Base-by-base conservation (phyloP, 2,113 vertebrate species). In the Trinectes maculatus region DNA sequence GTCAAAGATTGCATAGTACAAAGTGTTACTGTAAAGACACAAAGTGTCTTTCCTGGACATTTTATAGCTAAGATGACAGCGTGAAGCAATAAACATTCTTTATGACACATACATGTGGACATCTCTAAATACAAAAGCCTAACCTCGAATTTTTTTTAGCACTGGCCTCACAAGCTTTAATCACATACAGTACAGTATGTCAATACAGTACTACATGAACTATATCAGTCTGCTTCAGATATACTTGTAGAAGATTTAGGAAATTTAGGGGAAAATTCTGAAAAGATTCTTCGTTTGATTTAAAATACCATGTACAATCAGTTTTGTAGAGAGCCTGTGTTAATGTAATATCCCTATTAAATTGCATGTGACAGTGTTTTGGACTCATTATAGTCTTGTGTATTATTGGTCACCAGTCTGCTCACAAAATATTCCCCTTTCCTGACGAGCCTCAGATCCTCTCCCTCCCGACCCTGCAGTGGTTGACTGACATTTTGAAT, bases 1-100 rank as follows among this genome's bases (percentile, higher is more conserved):
- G 39, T 58, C n/a, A 64, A 61, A 54, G 40, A 64, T 69, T 69
- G 68, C 39, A 58, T 9, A 5, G 22, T 19, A 31, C 51, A 52
- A 63, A 65, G 22, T 15, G 54, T 70, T 65, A 74, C 4, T 19
- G 57, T n/a, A n/a, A n/a, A n/a, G n/a, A n/a, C n/a, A 11, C 13
- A 5, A 26, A 25, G 39, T 9, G 6, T 22, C 28, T 29, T n/a
- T 40, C 19, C 31, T 46, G 4, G 47, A 33, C 33, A 22, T 24
- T 44, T 25, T 58, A 28, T 26, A 33, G 22, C 5, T 39, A 46
- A 40, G 19, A 53, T 42, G 24, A 47, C 31, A 18, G 36, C 5
- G 37, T 40, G 44, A 56, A 71, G 28, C 51, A 7, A 56, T 26
- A 25, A 39, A 51, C n/a, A 24, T 36, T 26, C 15, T 9, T 59